A percentile compares a stretch with the other conserved stretches of the same genome.
Evolutionary conservation across 1,140 invertebrate genomes (phyloP).

Genomic region (Telenomus remus): DNA sequence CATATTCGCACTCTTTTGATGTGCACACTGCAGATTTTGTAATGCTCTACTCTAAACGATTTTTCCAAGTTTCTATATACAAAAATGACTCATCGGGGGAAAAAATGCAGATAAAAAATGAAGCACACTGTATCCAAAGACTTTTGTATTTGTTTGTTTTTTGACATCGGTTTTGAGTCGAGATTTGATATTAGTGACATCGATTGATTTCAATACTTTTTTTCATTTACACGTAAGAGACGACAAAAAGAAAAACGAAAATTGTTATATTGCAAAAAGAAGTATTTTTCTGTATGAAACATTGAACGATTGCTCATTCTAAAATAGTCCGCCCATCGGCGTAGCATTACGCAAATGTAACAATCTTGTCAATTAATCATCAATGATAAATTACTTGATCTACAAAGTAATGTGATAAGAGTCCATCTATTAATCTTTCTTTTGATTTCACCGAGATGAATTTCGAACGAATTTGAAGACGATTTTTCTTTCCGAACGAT

Average conservation of each 20-base stretch:
- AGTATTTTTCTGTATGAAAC: constrained; percentile 23
- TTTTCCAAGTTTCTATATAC: neutral
- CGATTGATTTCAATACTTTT: neutral
- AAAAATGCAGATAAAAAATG: too few species aligned
- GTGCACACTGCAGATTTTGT: constrained; percentile 28
- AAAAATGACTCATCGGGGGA: neutral
- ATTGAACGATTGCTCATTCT: constrained; percentile 48
- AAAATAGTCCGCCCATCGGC: constrained; percentile 49
- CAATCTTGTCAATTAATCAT: constrained; percentile 43
- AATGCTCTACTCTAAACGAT: neutral
- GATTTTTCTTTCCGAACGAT: too few species aligned
- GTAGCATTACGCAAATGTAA: constrained; percentile 35
- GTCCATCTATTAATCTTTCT: too few species aligned
- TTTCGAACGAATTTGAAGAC: too few species aligned
- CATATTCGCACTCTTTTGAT: constrained; percentile 45
- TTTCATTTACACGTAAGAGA: neutral
- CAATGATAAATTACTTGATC: constrained; percentile 35
- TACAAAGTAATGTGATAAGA: constrained; percentile 8
- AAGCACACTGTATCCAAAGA: too few species aligned
- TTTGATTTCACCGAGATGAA: too few species aligned
- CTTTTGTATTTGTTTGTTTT: neutral
- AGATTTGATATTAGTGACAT: neutral
- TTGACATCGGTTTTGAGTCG: neutral
- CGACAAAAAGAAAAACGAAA: neutral
- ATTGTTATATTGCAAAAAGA: constrained; percentile 16